phyloP scores from a whole-genome alignment of 2,888 invertebrate genomes.

The Papilio protenor region DNA sequence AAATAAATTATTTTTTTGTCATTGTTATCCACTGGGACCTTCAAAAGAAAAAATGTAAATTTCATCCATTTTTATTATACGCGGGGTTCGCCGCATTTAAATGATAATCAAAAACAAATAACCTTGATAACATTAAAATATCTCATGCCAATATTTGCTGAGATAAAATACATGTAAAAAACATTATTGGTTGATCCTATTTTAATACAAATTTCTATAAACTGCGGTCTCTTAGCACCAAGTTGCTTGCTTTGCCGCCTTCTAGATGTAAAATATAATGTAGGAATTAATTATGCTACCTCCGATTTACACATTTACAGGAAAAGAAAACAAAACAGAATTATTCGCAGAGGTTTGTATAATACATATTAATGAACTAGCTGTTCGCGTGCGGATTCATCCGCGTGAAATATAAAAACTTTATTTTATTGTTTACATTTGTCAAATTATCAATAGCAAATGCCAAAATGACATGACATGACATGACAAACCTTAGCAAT shows the following conservation, averaged over 20 bases:
- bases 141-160: not conserved
- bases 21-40: constrained; percentile 5
- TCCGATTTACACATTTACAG: not conserved
- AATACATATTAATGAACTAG: constrained; percentile 18
- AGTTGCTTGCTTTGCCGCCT: too few relatives aligned
- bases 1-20: constrained; percentile 8
- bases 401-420: too few relatives aligned
- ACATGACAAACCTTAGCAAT: too few relatives aligned
- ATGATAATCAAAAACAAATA: constrained; percentile 9
- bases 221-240: too few relatives aligned
- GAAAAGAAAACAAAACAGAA: not conserved
- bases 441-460: too few relatives aligned
- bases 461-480: too few relatives aligned
- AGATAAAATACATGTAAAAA: not conserved
- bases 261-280: not conserved
- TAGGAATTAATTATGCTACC: not conserved
- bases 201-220: too few relatives aligned
- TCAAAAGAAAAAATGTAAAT: constrained; percentile 20
- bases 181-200: too few relatives aligned
- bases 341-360: not conserved
- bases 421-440: too few relatives aligned
- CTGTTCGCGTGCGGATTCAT: too few relatives aligned
- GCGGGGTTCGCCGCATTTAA: not conserved
- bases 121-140: not conserved
- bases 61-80: constrained; percentile 2